phyloP scores from a whole-genome alignment of 2,113 vertebrate species.

The Tenebrosternarchus preto region DNA sequence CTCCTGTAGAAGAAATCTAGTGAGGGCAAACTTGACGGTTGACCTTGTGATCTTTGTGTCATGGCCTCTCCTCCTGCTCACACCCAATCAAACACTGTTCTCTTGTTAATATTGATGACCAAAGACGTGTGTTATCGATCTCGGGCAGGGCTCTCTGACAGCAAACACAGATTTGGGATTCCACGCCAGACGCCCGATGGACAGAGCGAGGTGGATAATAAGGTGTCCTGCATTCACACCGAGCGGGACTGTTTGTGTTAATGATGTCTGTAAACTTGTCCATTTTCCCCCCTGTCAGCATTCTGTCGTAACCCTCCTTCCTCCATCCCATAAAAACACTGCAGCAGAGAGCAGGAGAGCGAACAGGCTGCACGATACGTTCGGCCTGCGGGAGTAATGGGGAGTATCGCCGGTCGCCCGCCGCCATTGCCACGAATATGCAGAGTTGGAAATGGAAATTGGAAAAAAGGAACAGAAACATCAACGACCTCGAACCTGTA shows the following conservation, averaged over 20 bases:
- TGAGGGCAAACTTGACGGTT: slow-evolving; percentile 31
- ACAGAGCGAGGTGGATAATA: slow-evolving; percentile 65
- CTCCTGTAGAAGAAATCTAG: slow-evolving; percentile 20
- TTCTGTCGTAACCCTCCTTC: slow-evolving; percentile 49
- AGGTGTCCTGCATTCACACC: slow-evolving; percentile 70
- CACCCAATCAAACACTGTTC: slow-evolving; percentile 64
- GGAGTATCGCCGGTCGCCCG: neutral
- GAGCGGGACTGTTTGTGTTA: slow-evolving; percentile 68
- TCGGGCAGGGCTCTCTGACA: slow-evolving; percentile 64
- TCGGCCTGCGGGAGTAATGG: slow-evolving; percentile 65
- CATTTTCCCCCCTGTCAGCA: slow-evolving; percentile 28
- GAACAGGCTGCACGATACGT: slow-evolving; percentile 49
- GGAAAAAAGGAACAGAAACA: no score
- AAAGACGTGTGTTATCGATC: slow-evolving; percentile 77
- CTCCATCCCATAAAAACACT: slow-evolving; percentile 21
- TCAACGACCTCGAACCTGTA: no score
- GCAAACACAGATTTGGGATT: slow-evolving; percentile 70
- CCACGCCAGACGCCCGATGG: slow-evolving; percentile 69
- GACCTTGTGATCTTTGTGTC: slow-evolving; percentile 41
- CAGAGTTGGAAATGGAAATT: neutral
- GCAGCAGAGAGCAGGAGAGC: slow-evolving; percentile 47
- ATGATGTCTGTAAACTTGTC: slow-evolving; percentile 61
- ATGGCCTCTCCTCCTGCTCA: neutral
- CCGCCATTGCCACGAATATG: slow-evolving; percentile 32
- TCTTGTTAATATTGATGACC: slow-evolving; percentile 69